These are phyloP conservation scores for Xanthorhoe spadicearia DNA, from an alignment of 2,888 invertebrate genomes.

Conservation along the genomic window DNA sequence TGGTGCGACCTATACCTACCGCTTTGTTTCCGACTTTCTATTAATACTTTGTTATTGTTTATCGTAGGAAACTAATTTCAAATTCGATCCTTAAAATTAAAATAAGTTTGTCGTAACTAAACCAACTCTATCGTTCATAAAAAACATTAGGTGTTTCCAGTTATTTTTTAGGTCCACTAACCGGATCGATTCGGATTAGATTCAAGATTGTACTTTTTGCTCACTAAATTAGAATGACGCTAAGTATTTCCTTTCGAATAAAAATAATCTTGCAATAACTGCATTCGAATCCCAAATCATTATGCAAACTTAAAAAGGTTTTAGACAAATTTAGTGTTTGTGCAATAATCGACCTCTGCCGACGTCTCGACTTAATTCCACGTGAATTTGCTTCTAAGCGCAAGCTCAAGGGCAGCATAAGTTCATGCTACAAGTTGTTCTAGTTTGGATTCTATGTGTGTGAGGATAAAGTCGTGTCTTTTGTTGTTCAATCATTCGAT, in stretches of 20 bases:
- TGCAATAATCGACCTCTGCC: not conserved
- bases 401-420: constrained; percentile 23
- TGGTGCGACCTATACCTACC: too few relatives aligned
- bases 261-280: constrained; percentile 9
- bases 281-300: constrained; percentile 4
- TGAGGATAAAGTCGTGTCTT: constrained; percentile 20
- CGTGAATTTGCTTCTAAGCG: constrained; percentile 10
- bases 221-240: not conserved
- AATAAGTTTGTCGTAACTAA: not conserved
- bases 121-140: not conserved
- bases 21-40: not conserved
- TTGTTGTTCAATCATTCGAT: not conserved
- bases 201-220: not conserved
- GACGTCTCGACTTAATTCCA: constrained; percentile 11
- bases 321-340: constrained; percentile 7
- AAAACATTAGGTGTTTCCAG: not conserved
- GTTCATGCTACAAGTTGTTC: constrained; percentile 18
- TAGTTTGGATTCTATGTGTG: constrained; percentile 9
- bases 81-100: not conserved
- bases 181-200: constrained; percentile 4
- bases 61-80: not conserved
- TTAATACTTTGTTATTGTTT: not conserved
- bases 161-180: not conserved
- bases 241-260: not conserved
- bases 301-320: constrained; percentile 14